Conservation (phyloP, 2,113 vertebrate genomes). For the Pipra filicauda region DNA sequence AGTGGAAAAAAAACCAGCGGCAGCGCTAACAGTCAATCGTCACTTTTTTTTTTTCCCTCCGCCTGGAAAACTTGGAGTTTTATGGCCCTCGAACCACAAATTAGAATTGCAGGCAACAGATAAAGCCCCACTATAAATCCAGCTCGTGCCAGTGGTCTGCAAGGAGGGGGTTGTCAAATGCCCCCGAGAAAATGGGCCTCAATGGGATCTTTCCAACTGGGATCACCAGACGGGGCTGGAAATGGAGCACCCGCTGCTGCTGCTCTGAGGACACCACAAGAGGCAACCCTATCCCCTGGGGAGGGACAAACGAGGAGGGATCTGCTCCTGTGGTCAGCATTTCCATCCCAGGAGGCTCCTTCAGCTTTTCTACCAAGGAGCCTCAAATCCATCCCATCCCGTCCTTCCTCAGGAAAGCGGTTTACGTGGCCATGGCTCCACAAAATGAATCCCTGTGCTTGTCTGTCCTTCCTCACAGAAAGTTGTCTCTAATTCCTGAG, state of each 20-base stretch:
- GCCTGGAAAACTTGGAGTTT: conserved; percentile 47
- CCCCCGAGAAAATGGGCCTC: background rate
- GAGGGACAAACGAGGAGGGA: background rate
- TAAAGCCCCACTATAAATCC: conserved; percentile 3
- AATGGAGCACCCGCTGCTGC: background rate
- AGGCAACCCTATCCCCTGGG: background rate
- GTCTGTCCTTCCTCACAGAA: background rate
- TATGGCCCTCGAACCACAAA: conserved; percentile 20
- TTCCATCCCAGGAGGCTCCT: background rate
- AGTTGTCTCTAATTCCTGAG: background rate
- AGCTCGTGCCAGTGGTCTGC: background rate
- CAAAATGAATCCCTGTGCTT: background rate
- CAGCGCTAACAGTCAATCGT: conserved; percentile 45
- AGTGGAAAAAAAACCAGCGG: conserved; percentile 1
- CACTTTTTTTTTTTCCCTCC: background rate
- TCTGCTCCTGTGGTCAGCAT: background rate
- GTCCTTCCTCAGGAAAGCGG: background rate
- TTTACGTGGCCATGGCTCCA: background rate
- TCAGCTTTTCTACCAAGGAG: background rate
- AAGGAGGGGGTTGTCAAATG: background rate
- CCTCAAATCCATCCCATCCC: background rate
- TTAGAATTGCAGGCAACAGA: conserved; percentile 61
- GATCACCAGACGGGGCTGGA: background rate
- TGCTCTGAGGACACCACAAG: background rate
- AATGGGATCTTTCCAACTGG: fast-evolving